A percentile compares a stretch with the other conserved stretches of the same genome.
These are phyloP conservation scores for Myripristis jacobus DNA, from an alignment of 2,797 vertebrate genomes.

Conservation along the genomic window DNA sequence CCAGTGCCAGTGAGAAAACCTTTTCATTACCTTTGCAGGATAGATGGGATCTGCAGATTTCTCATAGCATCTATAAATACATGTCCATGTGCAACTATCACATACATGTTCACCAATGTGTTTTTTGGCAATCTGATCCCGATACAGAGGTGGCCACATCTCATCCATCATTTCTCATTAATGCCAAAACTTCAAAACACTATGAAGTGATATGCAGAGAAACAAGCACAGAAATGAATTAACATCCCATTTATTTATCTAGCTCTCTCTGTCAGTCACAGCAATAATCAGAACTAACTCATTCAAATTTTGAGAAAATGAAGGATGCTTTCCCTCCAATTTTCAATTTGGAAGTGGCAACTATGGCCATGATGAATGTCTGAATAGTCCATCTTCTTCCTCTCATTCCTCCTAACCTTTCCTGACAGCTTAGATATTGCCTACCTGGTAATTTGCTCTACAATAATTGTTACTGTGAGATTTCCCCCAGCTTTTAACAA, in stretches of 20 bases:
- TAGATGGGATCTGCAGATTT: slow-evolving; percentile 60
- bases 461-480: slow-evolving; percentile 96
- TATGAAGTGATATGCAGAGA: slow-evolving; percentile 54
- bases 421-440: slow-evolving; percentile 97
- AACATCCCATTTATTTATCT: slow-evolving; percentile 77
- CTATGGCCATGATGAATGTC: slow-evolving; percentile 94
- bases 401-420: slow-evolving; percentile 93
- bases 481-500: slow-evolving; percentile 92
- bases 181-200: slow-evolving; percentile 45
- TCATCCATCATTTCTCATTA: slow-evolving; percentile 68
- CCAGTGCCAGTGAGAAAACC: slow-evolving; percentile 72
- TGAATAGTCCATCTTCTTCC: slow-evolving; percentile 94
- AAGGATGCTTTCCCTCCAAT: slow-evolving; percentile 85
- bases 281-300: slow-evolving; percentile 84
- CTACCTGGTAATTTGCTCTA: slow-evolving; percentile 95
- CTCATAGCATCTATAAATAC: slow-evolving; percentile 59
- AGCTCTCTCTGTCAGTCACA: slow-evolving; percentile 83
- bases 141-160: slow-evolving; percentile 37
- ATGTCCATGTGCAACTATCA: slow-evolving; percentile 61
- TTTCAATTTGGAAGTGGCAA: slow-evolving; percentile 90
- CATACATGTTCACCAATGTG: slow-evolving; percentile 45
- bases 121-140: slow-evolving; percentile 31
- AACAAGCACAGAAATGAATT: slow-evolving; percentile 69
- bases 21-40: slow-evolving; percentile 65
- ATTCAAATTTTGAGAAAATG: slow-evolving; percentile 89